These are phyloP conservation scores for Scomber japonicus DNA, from an alignment of 2,113 vertebrate genomes.

Conservation along the genomic window DNA sequence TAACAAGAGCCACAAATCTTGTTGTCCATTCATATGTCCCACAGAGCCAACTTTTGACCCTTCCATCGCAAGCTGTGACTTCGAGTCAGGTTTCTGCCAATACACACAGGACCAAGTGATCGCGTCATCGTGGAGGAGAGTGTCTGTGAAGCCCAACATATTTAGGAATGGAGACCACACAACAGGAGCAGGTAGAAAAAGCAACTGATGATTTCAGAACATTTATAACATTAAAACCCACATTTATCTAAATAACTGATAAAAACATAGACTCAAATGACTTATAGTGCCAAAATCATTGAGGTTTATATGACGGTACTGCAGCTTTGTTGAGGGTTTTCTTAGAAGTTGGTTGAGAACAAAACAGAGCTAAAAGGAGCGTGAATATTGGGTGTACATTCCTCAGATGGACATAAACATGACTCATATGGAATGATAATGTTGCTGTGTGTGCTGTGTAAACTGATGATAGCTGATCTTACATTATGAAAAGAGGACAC, in stretches of 20 bases:
- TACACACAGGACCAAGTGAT: conserved; percentile 87
- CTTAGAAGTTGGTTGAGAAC: too few species aligned
- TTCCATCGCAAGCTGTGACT: conserved; percentile 88
- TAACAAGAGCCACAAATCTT: not conserved
- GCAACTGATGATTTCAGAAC: not conserved
- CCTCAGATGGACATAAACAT: not conserved
- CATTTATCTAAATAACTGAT: not conserved
- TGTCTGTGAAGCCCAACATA: conserved; percentile 91
- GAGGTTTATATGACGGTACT: too few species aligned
- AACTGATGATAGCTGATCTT: too few species aligned
- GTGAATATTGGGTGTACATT: too few species aligned
- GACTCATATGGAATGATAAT: not conserved
- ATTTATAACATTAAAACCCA: not conserved
- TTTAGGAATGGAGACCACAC: conserved; percentile 94
- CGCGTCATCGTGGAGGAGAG: conserved; percentile 88
- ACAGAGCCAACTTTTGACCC: conserved; percentile 87
- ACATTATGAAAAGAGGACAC: too few species aligned
- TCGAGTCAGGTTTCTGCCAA: conserved; percentile 90
- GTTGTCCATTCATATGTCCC: conserved; percentile 18
- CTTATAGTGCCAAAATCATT: too few species aligned
- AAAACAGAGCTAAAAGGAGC: too few species aligned
- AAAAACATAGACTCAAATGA: too few species aligned
- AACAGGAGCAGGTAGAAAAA: conserved; percentile 88
- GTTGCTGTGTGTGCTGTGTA: not conserved
- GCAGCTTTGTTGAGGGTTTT: not conserved